Percentiles rank a stretch among this genome's conserved stretches.
Conservation (phyloP, 2,888 invertebrate species). For the Heptascelio sp. region DNA sequence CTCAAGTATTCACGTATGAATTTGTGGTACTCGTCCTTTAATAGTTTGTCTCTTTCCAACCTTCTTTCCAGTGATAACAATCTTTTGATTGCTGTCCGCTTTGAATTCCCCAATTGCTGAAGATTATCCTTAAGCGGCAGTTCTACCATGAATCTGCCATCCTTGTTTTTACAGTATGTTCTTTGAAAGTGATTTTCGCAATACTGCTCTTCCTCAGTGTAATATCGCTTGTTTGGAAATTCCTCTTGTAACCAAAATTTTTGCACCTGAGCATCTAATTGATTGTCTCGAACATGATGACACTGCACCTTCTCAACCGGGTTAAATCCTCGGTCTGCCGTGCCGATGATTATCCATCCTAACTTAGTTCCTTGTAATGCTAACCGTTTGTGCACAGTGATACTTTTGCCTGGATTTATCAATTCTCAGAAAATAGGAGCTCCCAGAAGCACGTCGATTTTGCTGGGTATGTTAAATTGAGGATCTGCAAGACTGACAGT, state of each 20-base stretch:
- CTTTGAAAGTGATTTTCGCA: neutral
- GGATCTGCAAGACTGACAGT: conserved; percentile 65
- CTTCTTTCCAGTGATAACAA: neutral
- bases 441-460: conserved; percentile 69
- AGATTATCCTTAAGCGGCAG: neutral
- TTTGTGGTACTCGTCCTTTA: neutral
- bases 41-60: neutral
- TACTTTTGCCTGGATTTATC: conserved; percentile 55
- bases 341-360: conserved; percentile 60
- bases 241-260: neutral
- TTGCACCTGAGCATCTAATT: neutral
- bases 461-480: conserved; percentile 48
- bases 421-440: conserved; percentile 64
- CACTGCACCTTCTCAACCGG: neutral
- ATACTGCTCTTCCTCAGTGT: neutral
- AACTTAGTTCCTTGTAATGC: conserved; percentile 57
- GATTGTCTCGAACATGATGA: neutral
- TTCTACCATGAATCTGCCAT: neutral
- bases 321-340: neutral
- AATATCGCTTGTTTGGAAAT: neutral
- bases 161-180: neutral
- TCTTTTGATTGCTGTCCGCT: neutral
- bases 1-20: neutral
- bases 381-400: conserved; percentile 7
- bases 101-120: neutral